These are phyloP conservation scores for Polylopha cassiicola DNA, from an alignment of 2,888 invertebrate genomes.

Conservation along the genomic window DNA sequence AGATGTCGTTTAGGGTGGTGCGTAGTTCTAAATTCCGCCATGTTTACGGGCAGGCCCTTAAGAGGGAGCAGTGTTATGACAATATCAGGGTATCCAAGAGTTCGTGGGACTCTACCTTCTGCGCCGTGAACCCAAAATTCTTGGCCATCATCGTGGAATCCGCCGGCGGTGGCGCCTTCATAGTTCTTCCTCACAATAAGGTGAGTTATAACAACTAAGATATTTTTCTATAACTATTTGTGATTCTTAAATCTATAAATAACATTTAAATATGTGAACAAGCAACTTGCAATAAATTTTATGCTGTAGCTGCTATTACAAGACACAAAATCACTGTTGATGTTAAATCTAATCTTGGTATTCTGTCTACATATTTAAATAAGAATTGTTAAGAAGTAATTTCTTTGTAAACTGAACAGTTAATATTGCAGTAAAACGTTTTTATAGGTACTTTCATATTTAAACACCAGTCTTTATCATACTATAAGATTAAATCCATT, in stretches of 20 bases:
- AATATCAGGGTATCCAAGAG: conserved; percentile 97
- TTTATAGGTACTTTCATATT: no score
- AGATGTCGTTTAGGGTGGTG: conserved; percentile 98
- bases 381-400: no score
- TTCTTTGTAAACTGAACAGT: no score
- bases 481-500: no score
- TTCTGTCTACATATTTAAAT: no score
- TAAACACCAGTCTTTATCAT: no score
- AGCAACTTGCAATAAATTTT: conserved; percentile 8
- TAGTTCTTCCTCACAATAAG: conserved; percentile 95
- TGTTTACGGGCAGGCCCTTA: conserved; percentile 92
- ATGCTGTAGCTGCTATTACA: conserved; percentile 8
- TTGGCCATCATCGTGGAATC: conserved; percentile 98
- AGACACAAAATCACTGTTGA: neutral
- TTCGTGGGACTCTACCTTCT: conserved; percentile 99
- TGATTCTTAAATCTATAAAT: conserved; percentile 20
- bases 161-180: conserved; percentile 96
- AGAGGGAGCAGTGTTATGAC: conserved; percentile 98
- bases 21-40: conserved; percentile 99
- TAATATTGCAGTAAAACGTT: no score
- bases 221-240: neutral
- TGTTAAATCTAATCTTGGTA: no score
- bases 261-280: conserved; percentile 11
- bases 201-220: no score
- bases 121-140: conserved; percentile 98